Evolutionary conservation across 2,888 invertebrate species (phyloP), one percentile per base, ranked within the genome.

Genomic region (Eupithecia insigniata): DNA sequence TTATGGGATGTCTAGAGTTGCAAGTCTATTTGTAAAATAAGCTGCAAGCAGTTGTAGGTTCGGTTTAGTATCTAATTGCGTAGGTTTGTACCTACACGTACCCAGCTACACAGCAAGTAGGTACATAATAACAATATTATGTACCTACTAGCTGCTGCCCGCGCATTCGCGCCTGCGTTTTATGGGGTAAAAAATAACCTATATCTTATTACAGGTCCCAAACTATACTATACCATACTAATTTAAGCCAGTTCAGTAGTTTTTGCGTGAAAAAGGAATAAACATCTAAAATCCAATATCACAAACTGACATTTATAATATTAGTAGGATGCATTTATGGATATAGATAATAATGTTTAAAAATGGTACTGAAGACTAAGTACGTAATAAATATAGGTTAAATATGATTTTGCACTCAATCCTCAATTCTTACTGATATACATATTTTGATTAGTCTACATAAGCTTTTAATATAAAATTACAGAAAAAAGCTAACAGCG

Each of bases 1-100:
- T 68, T 70, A 43, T 3, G 26, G 73, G 36, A 72, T 75, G 22
- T 69, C 78, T 78, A 75, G 66, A 69, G 55, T 72, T 66, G 55
- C 65, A 10, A 64, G 26, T n/a, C 5, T 2, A 26, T 64, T 39
- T 26, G 71, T 72, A 69, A 43, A 68, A 60, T 69, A n/a, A 26
- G 14, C 60, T 39, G 39, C 67, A 55, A 51, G 51, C 67, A 67
- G 58, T 28, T 16, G 51, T 22, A 51, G 8, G 22, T 28, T 28
- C 16, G 58, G 7, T 58, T 26, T 6, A 28, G 26, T n/a, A 4
- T 28, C 0, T 16, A 58, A 3, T 28, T 58, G 16, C 16, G 16
- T 12, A 36, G 36, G n/a, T n/a, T n/a, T n/a, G n/a, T n/a, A n/a
- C n/a, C n/a, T n/a, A n/a, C n/a, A n/a, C n/a, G n/a, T n/a, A n/a